Evolutionary conservation across 2,113 vertebrate species (phyloP).

Genomic region (Phasianus colchicus): DNA sequence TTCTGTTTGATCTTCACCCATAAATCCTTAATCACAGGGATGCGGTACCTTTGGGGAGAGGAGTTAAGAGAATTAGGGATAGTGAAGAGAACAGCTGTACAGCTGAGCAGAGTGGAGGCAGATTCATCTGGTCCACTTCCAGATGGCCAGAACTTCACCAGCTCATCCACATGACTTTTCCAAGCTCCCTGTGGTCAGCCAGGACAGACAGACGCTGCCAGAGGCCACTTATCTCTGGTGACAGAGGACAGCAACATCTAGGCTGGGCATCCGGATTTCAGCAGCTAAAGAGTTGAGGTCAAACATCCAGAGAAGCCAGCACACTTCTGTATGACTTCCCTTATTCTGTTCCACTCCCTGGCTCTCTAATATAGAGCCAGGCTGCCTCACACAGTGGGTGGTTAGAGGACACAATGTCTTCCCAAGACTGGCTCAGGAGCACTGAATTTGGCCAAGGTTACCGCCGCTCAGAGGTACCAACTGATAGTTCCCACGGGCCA

Average conservation of each 20-base stretch:
- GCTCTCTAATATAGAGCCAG: conserved; percentile 15
- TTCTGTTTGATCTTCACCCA: conserved; percentile 55
- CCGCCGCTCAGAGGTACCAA: background rate
- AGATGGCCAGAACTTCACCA: conserved; percentile 27
- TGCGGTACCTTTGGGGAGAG: conserved; percentile 64
- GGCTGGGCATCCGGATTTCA: conserved; percentile 35
- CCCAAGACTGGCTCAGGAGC: background rate
- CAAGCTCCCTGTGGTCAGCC: conserved; percentile 32
- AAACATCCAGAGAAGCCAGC: conserved; percentile 50
- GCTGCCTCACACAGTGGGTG: background rate
- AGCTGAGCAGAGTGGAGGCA: conserved; percentile 28
- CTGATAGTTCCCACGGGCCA: background rate
- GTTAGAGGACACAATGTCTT: background rate
- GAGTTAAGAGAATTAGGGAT: conserved; percentile 50
- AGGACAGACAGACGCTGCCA: conserved; percentile 27
- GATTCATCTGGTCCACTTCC: conserved; percentile 30
- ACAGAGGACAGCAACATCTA: conserved; percentile 30
- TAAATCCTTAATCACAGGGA: conserved; percentile 56
- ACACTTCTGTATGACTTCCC: background rate
- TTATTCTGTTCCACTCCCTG: background rate
- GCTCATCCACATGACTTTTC: conserved; percentile 1
- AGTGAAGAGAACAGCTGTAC: conserved; percentile 6
- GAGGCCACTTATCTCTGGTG: conserved; percentile 23
- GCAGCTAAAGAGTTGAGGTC: conserved; percentile 62
- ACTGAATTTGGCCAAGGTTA: conserved; percentile 24